These are phyloP conservation scores for Neoniphon sammara DNA, from an alignment of 2,797 vertebrate genomes.

Conservation along the genomic window DNA sequence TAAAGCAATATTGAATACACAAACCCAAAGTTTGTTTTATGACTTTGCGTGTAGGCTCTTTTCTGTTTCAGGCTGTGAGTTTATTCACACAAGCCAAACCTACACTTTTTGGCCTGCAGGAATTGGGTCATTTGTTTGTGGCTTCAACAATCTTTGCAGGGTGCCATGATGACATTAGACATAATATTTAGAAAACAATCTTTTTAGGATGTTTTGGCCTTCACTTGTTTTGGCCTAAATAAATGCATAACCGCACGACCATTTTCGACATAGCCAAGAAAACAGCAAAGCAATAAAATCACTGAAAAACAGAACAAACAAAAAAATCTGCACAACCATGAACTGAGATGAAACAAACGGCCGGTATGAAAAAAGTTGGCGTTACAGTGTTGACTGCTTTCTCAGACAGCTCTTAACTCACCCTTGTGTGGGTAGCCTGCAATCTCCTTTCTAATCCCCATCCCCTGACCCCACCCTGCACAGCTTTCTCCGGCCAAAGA, in stretches of 20 bases:
- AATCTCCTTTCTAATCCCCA: slow-evolving; percentile 73
- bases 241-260: slow-evolving; percentile 32
- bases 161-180: slow-evolving; percentile 25
- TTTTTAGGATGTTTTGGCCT: slow-evolving; percentile 48
- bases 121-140: slow-evolving; percentile 49
- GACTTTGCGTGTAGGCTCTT: slow-evolving; percentile 30
- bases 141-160: slow-evolving; percentile 33
- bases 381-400: slow-evolving; percentile 22
- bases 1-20: slow-evolving; percentile 37
- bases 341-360: slow-evolving; percentile 47
- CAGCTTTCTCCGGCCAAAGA: slow-evolving; percentile 71
- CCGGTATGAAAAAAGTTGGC: slow-evolving; percentile 32
- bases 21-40: slow-evolving; percentile 53
- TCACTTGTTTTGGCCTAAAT: slow-evolving; percentile 46
- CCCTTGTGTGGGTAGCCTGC: slow-evolving; percentile 53
- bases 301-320: slow-evolving; percentile 24
- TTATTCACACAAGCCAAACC: slow-evolving; percentile 46
- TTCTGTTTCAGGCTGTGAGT: slow-evolving; percentile 37
- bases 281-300: slow-evolving; percentile 16
- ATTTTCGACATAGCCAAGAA: slow-evolving; percentile 31
- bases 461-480: slow-evolving; percentile 75
- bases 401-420: slow-evolving; percentile 48
- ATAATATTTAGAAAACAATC: slow-evolving; percentile 57
- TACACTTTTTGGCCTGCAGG: slow-evolving; percentile 25
- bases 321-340: slow-evolving; percentile 27